A percentile compares a stretch with the other conserved stretches of the same genome.
Conservation (phyloP, 2,888 invertebrate genomes). For the Acanthoscelides obtectus region DNA sequence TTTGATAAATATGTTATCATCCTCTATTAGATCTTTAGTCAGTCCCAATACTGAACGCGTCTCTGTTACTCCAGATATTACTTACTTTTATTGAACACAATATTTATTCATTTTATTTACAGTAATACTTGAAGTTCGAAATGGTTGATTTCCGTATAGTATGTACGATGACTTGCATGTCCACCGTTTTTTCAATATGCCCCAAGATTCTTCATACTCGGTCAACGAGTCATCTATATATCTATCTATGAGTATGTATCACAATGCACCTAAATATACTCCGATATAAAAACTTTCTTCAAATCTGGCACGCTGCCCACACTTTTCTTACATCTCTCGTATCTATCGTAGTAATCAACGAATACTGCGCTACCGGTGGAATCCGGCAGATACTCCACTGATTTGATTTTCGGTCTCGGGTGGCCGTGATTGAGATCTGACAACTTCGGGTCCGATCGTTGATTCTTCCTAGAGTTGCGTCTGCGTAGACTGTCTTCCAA, state of each 20-base stretch:
- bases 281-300: constrained; percentile 53
- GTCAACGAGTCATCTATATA: neutral
- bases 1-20: neutral
- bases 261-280: constrained; percentile 32
- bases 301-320: constrained; percentile 54
- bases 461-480: constrained; percentile 20
- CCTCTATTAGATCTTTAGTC: neutral
- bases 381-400: constrained; percentile 36
- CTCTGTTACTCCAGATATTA: no score
- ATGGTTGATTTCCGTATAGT: no score
- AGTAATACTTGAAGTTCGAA: no score
- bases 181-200: neutral
- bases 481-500: constrained; percentile 32
- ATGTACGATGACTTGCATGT: neutral
- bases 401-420: constrained; percentile 33
- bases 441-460: constrained; percentile 26
- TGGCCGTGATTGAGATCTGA: constrained; percentile 24
- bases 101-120: no score
- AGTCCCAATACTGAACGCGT: no score
- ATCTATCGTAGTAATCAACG: constrained; percentile 26
- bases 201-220: neutral
- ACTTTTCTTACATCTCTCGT: constrained; percentile 23
- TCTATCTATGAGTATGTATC: neutral
- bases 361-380: constrained; percentile 27
- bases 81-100: no score